These are phyloP conservation scores for Suillia variegata DNA, from an alignment of 2,888 invertebrate genomes.

Conservation along the genomic window DNA sequence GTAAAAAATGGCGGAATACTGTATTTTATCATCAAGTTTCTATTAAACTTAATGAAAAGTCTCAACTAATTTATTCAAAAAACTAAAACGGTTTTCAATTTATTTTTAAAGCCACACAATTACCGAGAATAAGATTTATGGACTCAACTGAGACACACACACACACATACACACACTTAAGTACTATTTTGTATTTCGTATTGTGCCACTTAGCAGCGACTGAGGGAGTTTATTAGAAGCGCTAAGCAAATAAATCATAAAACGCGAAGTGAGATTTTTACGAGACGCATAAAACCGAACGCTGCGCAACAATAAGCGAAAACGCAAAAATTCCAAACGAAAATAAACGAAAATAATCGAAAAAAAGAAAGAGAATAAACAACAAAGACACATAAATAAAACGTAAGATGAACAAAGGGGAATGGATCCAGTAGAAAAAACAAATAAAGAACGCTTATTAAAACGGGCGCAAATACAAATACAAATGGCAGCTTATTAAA, in stretches of 20 bases:
- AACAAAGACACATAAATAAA: not conserved
- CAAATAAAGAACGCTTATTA: conserved; percentile 20
- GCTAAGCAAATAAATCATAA: not conserved
- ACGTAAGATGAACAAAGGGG: not conserved
- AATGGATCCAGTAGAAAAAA: too few species aligned
- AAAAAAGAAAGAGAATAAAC: not conserved
- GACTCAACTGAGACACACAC: not conserved
- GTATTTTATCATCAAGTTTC: too few species aligned
- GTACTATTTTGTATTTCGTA: not conserved
- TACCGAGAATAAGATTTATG: not conserved
- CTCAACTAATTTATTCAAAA: too few species aligned
- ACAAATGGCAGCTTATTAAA: conserved; percentile 40
- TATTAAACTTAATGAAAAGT: too few species aligned
- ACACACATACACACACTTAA: not conserved
- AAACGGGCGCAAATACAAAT: conserved; percentile 33
- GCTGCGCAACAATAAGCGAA: not conserved
- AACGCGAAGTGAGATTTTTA: not conserved
- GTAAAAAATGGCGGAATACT: too few species aligned
- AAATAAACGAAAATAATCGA: not conserved
- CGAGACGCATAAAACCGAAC: not conserved
- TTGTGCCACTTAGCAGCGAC: too few species aligned
- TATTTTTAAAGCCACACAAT: not conserved
- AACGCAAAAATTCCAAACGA: conserved; percentile 9
- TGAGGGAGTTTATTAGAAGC: not conserved
- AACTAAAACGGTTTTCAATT: too few species aligned